A percentile compares a stretch with the other conserved stretches of the same genome.
Conservation (phyloP, 1,140 invertebrate genomes). For the Heliconius hermathena region DNA sequence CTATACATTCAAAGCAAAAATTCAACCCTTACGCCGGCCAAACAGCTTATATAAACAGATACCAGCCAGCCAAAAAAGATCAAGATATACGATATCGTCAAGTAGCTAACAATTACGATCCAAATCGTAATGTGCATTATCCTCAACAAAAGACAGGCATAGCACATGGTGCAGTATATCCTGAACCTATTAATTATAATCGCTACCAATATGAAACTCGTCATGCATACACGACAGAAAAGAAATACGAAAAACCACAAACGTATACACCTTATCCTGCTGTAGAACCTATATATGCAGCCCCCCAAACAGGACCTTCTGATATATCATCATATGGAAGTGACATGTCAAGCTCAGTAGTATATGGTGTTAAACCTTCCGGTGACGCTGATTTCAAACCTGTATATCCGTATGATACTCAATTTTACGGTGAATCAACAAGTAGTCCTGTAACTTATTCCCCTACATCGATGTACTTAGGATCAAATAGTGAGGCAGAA, state of each 20-base stretch:
- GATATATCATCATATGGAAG: slow-evolving; percentile 60
- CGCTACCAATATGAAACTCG: slow-evolving; percentile 69
- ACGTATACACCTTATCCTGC: slow-evolving; percentile 65
- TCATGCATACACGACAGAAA: slow-evolving; percentile 69
- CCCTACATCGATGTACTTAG: slow-evolving; percentile 76
- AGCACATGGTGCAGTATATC: slow-evolving; percentile 76
- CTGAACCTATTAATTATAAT: slow-evolving; percentile 71
- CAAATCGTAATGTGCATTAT: slow-evolving; percentile 69
- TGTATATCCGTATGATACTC: slow-evolving; percentile 71
- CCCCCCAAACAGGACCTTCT: slow-evolving; percentile 63
- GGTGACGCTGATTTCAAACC: slow-evolving; percentile 72
- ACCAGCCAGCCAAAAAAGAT: slow-evolving; percentile 69
- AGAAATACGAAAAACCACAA: slow-evolving; percentile 57
- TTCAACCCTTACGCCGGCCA: slow-evolving; percentile 76
- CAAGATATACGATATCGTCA: slow-evolving; percentile 77
- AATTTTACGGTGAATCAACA: slow-evolving; percentile 72
- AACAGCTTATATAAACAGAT: slow-evolving; percentile 66
- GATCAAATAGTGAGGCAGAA: slow-evolving; percentile 70
- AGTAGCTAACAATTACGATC: slow-evolving; percentile 66
- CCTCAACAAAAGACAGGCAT: slow-evolving; percentile 77
- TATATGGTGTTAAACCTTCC: slow-evolving; percentile 72
- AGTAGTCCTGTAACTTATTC: slow-evolving; percentile 66
- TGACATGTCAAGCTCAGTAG: slow-evolving; percentile 66
- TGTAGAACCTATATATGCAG: slow-evolving; percentile 76
- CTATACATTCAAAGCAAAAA: slow-evolving; percentile 75